A percentile compares a stretch with the other conserved stretches of the same genome.
phyloP scores from a whole-genome alignment of 2,888 invertebrate species.

The Ptychoptera contaminata region DNA sequence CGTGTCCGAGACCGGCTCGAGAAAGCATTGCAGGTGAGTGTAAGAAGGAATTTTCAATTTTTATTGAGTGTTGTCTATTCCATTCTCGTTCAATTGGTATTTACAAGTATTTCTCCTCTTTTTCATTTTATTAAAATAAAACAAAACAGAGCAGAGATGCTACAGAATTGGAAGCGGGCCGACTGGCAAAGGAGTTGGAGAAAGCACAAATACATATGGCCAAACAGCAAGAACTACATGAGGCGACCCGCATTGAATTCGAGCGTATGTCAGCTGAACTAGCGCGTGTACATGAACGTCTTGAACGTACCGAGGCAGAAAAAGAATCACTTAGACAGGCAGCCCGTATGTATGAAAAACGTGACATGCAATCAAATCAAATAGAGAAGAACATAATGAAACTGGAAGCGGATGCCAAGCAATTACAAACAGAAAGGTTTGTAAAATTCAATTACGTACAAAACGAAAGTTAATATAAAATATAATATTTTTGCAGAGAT shows the following conservation, averaged over 20 bases:
- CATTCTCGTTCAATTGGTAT: too few relatives aligned
- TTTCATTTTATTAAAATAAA: conserved; percentile 8
- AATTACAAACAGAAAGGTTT: conserved; percentile 54
- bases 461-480: conserved; percentile 4
- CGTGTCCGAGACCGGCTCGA: conserved; percentile 72
- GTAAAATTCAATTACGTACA: background rate
- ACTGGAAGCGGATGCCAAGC: conserved; percentile 70
- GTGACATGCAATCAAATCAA: conserved; percentile 63
- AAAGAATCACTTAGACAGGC: conserved; percentile 60
- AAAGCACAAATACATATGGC: conserved; percentile 70
- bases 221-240: conserved; percentile 70
- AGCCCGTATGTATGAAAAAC: conserved; percentile 58
- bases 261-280: conserved; percentile 71
- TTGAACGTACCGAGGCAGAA: conserved; percentile 62
- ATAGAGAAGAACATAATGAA: conserved; percentile 75
- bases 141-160: conserved; percentile 43
- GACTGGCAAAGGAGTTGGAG: conserved; percentile 70
- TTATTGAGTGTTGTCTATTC: too few relatives aligned
- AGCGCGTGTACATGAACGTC: conserved; percentile 63
- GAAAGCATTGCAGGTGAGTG: conserved; percentile 42
- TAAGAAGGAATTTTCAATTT: too few relatives aligned
- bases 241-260: conserved; percentile 68
- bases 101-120: conserved; percentile 32
- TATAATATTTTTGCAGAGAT: conserved; percentile 38
- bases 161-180: conserved; percentile 71